These are phyloP conservation scores for Nothocercus julius DNA, from an alignment of 2,113 vertebrate species.

Conservation along the genomic window DNA sequence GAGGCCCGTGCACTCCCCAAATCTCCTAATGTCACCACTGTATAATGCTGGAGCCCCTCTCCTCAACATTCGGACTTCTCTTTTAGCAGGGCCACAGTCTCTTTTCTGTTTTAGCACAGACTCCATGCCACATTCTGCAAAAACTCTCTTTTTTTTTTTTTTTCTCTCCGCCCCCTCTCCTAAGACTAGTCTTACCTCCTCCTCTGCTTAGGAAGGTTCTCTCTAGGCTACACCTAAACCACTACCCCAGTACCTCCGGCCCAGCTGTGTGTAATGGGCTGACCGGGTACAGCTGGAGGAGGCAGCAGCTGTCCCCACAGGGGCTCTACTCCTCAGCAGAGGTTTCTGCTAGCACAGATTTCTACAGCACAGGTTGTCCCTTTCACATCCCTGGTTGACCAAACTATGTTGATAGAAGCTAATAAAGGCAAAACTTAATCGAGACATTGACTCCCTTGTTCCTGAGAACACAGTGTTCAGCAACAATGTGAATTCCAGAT, in stretches of 20 bases:
- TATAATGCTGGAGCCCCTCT: background rate
- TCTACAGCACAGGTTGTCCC: background rate
- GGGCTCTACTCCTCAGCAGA: background rate
- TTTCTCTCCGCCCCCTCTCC: background rate
- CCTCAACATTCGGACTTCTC: background rate
- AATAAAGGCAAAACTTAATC: background rate
- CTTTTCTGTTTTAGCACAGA: background rate
- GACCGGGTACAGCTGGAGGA: background rate
- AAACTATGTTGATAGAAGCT: background rate
- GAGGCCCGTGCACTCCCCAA: accelerated
- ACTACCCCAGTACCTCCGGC: too few species aligned
- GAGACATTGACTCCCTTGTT: background rate
- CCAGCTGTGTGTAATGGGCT: background rate
- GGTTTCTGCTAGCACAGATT: background rate
- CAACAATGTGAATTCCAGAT: background rate
- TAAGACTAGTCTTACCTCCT: background rate
- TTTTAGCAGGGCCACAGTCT: background rate
- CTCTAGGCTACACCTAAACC: background rate
- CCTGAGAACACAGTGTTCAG: background rate
- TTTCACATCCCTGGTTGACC: background rate
- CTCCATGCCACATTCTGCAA: background rate
- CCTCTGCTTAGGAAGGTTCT: background rate
- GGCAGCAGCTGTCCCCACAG: background rate
- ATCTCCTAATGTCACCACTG: background rate
- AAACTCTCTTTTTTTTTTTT: background rate